Evolutionary conservation across 2,113 vertebrate genomes (phyloP).

Genomic region (Tupaia tana): DNA sequence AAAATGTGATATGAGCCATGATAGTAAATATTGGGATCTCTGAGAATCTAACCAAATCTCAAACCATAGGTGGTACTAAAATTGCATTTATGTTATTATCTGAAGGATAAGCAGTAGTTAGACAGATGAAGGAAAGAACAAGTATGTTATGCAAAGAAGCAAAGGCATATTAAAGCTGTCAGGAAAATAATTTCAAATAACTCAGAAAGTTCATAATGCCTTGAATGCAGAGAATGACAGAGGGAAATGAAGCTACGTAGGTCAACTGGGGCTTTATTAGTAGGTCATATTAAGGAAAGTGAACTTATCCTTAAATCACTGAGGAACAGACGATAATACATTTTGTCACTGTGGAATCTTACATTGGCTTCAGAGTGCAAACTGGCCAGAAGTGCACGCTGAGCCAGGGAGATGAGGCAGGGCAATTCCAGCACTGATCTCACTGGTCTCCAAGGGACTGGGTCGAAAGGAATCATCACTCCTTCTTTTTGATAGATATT

Average conservation of each 20-base stretch:
- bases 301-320: background rate
- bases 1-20: background rate
- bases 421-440: background rate
- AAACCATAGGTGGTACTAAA: background rate
- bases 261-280: background rate
- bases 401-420: background rate
- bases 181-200: conserved; percentile 22
- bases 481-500: background rate
- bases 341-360: background rate
- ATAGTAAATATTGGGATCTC: background rate
- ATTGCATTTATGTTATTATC: background rate
- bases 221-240: background rate
- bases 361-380: background rate
- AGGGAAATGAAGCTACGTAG: background rate
- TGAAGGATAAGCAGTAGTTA: background rate
- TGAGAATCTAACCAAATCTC: background rate
- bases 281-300: background rate
- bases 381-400: background rate
- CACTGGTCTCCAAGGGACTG: background rate
- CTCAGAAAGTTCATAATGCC: background rate
- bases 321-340: background rate
- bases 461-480: background rate
- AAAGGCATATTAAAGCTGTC: background rate
- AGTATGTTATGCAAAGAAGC: background rate
- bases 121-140: background rate